These are phyloP conservation scores for Crambe crambe DNA, from an alignment of 37 sponge, comb jelly and placozoan genomes.

Conservation along the genomic window DNA sequence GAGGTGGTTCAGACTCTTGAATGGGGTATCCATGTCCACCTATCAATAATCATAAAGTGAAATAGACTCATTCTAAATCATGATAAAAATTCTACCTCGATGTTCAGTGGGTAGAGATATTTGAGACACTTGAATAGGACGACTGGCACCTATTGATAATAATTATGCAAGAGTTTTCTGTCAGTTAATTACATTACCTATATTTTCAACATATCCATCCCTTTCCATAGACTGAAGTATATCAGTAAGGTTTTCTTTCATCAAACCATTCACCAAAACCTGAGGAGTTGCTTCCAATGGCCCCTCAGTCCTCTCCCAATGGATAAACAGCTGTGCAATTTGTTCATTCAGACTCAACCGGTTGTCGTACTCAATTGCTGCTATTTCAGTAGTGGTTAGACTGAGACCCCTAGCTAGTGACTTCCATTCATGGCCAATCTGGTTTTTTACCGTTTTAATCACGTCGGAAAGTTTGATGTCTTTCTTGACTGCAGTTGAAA, in stretches of 20 bases:
- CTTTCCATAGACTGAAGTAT: neutral
- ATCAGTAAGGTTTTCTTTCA: slow-evolving; percentile 9
- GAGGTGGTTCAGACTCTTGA: neutral
- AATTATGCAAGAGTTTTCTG: too few relatives aligned
- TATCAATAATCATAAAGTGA: neutral
- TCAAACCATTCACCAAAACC: slow-evolving; percentile 8
- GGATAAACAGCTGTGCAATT: slow-evolving; percentile 21
- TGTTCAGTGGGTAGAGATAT: neutral
- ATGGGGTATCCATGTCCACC: neutral
- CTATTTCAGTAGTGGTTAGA: slow-evolving; percentile 24
- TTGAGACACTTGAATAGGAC: neutral
- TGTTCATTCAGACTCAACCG: slow-evolving; percentile 7
- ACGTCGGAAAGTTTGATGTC: neutral
- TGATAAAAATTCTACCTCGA: neutral
- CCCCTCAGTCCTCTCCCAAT: slow-evolving; percentile 30
- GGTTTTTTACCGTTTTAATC: slow-evolving; percentile 2
- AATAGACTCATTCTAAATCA: neutral
- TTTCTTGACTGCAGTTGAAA: neutral
- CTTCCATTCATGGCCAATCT: slow-evolving; percentile 44
- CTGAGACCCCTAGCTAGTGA: slow-evolving; percentile 16
- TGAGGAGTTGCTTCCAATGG: slow-evolving; percentile 11
- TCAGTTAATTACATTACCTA: too few relatives aligned
- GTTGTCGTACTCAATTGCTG: slow-evolving; percentile 29
- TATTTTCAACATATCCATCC: neutral
- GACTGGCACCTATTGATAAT: neutral